Conservation (phyloP, 2,113 vertebrate species). For the Colaptes auratus region DNA sequence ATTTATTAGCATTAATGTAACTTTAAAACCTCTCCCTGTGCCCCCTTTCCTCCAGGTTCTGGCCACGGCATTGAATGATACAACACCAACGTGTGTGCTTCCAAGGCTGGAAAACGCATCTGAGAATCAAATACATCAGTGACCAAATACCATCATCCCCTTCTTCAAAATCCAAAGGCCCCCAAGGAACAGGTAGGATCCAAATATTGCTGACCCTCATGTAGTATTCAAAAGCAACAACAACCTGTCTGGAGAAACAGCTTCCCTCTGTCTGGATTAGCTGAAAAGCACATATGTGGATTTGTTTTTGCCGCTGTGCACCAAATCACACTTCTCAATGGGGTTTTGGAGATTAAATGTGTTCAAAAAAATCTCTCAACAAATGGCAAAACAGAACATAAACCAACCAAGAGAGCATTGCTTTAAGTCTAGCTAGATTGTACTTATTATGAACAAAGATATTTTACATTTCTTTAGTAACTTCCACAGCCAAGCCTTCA, state of each 20-base stretch:
- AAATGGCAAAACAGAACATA: slow-evolving; percentile 52
- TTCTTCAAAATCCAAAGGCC: neutral
- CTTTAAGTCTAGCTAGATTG: slow-evolving; percentile 37
- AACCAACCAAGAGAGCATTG: slow-evolving; percentile 32
- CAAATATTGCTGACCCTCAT: neutral
- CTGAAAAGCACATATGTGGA: neutral
- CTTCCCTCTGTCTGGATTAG: neutral
- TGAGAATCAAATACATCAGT: neutral
- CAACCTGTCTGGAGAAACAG: neutral
- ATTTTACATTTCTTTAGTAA: slow-evolving; percentile 54
- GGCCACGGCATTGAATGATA: neutral
- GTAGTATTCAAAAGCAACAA: neutral
- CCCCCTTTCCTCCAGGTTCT: neutral
- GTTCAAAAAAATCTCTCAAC: slow-evolving; percentile 10
- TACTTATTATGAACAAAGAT: slow-evolving; percentile 45
- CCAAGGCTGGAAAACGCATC: neutral
- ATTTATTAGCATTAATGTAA: slow-evolving; percentile 16
- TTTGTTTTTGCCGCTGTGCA: slow-evolving; percentile 2
- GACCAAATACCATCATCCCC: neutral
- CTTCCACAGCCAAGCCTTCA: slow-evolving; percentile 39
- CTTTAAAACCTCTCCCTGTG: neutral
- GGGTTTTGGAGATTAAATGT: slow-evolving; percentile 24
- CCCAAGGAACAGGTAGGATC: neutral
- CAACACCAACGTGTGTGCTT: neutral
- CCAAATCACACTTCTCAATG: neutral